Percentiles rank a stretch among this genome's conserved stretches.
Evolutionary conservation across 2,797 vertebrate species (phyloP).

Genomic region (Psittacula echo): DNA sequence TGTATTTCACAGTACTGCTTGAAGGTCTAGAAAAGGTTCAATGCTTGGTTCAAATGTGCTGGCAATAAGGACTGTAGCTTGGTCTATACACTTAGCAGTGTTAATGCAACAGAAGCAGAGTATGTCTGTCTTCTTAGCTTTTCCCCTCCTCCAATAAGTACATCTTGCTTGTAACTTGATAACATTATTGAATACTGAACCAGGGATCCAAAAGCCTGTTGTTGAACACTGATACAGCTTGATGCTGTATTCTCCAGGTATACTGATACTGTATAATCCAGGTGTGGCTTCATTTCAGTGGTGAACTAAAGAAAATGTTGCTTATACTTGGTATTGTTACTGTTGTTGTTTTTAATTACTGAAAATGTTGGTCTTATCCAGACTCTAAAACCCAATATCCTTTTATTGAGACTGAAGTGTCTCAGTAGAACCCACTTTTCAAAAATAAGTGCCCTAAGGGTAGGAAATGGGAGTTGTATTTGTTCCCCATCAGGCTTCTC

Average conservation of each 20-base stretch:
- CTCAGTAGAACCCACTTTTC: not conserved
- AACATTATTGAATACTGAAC: not conserved
- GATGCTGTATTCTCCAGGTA: not conserved
- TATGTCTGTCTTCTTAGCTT: not conserved
- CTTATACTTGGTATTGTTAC: fast-evolving
- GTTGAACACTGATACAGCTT: not conserved
- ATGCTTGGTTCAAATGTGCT: not conserved
- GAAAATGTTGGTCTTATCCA: not conserved
- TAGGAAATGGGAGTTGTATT: not conserved
- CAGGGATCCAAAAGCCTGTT: not conserved
- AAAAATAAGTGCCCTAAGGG: not conserved
- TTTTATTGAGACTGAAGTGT: not conserved
- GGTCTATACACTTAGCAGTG: not conserved
- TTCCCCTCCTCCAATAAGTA: not conserved
- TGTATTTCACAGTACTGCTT: not conserved
- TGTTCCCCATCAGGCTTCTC: not conserved
- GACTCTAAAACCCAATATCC: not conserved
- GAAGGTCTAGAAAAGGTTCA: not conserved
- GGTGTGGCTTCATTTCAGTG: not conserved
- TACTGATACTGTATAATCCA: not conserved
- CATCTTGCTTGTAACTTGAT: not conserved
- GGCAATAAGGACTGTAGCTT: not conserved
- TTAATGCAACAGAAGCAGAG: not conserved
- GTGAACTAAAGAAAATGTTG: not conserved
- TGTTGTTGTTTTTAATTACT: not conserved